These are phyloP conservation scores for Sebastolobus alascanus DNA, from an alignment of 2,797 vertebrate species.

Conservation along the genomic window DNA sequence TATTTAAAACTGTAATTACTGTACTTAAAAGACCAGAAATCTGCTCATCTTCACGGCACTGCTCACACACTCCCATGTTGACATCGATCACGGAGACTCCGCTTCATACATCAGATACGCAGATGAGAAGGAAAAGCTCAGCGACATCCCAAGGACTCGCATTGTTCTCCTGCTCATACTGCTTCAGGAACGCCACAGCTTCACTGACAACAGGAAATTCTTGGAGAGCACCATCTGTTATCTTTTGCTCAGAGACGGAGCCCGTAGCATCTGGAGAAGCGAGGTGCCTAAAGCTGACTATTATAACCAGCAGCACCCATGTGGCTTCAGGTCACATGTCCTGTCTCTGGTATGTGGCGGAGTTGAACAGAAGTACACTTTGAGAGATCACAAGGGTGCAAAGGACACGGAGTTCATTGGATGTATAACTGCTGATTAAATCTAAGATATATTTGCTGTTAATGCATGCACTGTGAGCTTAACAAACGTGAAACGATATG, in stretches of 20 bases:
- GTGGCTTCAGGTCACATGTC: constrained; percentile 70
- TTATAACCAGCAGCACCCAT: constrained; percentile 40
- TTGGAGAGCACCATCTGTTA: constrained; percentile 52
- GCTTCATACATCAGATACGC: constrained; percentile 18
- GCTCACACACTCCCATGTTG: neutral
- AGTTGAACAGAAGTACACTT: constrained; percentile 10
- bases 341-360: constrained; percentile 61
- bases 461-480: neutral
- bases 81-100: constrained; percentile 2
- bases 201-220: constrained; percentile 58
- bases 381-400: constrained; percentile 40
- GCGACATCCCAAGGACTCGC: constrained; percentile 20
- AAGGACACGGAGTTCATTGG: constrained; percentile 19
- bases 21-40: neutral
- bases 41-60: neutral
- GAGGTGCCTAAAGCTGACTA: constrained; percentile 30
- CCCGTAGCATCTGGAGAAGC: constrained; percentile 29
- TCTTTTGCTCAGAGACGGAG: constrained; percentile 45
- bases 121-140: constrained; percentile 44
- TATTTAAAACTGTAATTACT: neutral
- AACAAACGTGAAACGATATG: neutral
- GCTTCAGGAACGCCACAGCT: constrained; percentile 14
- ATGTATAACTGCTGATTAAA: constrained; percentile 4
- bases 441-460: constrained; percentile 5
- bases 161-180: constrained; percentile 21